Evolutionary conservation across 2,797 vertebrate species (phyloP).

Genomic region (Megaceryle alcyon): DNA sequence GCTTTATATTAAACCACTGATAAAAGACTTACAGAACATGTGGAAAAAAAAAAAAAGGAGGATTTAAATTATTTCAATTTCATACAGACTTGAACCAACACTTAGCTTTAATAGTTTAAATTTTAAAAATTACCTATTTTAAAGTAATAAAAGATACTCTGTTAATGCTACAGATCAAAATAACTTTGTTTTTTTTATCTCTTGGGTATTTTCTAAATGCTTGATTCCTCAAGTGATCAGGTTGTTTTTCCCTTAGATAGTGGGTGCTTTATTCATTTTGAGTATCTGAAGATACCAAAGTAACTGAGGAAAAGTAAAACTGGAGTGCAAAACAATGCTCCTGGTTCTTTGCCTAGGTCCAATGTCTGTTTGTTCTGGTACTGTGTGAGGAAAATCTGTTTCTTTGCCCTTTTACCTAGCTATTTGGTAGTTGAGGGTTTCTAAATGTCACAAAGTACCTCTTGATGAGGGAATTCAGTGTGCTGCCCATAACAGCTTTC

Average conservation of each 20-base stretch:
- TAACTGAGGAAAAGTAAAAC: background rate
- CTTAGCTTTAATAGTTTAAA: background rate
- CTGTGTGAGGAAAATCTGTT: background rate
- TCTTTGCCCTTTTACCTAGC: constrained; percentile 11
- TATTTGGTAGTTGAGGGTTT: constrained; percentile 24
- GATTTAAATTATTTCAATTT: background rate
- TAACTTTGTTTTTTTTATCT: background rate
- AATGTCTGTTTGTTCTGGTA: background rate
- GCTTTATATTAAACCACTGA: background rate
- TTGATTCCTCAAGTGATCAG: background rate
- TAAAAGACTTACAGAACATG: background rate
- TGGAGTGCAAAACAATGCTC: background rate
- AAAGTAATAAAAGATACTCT: background rate
- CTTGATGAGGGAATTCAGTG: background rate
- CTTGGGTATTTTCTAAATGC: background rate
- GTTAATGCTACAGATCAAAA: background rate
- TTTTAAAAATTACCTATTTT: background rate
- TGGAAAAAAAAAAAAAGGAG: background rate
- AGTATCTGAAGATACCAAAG: background rate
- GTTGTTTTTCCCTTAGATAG: background rate
- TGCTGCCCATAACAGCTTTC: background rate
- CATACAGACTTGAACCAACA: background rate
- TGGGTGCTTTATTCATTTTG: background rate
- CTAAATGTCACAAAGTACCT: constrained; percentile 13
- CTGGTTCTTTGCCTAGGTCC: background rate